Conservation (phyloP, 2,797 vertebrate species). For the Enteromius thamalakanensis region DNA sequence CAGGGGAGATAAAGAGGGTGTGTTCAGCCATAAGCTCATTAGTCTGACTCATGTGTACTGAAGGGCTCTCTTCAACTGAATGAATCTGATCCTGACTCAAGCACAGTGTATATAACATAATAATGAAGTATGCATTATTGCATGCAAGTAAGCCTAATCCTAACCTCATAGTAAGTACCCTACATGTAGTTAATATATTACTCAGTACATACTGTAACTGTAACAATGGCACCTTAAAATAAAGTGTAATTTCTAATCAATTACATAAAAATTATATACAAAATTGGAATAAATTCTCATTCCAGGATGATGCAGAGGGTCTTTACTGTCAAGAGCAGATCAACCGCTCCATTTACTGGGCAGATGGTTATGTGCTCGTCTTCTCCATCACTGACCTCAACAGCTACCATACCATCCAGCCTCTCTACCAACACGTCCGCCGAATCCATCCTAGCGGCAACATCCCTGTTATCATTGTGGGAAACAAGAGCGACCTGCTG, state of each 20-base stretch:
- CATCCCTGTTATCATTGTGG: conserved; percentile 88
- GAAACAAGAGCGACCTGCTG: conserved; percentile 92
- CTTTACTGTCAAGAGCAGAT: conserved; percentile 93
- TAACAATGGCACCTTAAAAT: not conserved
- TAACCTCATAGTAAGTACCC: not conserved
- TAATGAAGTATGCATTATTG: not conserved
- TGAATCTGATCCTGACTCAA: conserved; percentile 39
- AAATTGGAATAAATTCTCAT: conserved; percentile 3
- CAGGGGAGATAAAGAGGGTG: conserved; percentile 56
- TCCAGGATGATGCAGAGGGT: conserved; percentile 85
- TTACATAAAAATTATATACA: not conserved
- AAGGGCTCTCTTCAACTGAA: conserved; percentile 35
- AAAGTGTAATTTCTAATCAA: not conserved
- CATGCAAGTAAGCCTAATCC: not conserved
- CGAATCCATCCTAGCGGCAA: conserved; percentile 90
- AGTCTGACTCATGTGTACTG: conserved; percentile 42
- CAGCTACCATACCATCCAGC: conserved; percentile 88
- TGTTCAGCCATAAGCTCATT: conserved; percentile 57
- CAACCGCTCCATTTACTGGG: conserved; percentile 92
- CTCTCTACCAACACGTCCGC: conserved; percentile 88
- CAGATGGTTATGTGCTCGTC: conserved; percentile 90
- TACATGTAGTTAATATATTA: not conserved
- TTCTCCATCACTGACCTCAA: conserved; percentile 91
- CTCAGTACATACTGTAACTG: not conserved
- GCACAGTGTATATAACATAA: not conserved